Evolutionary conservation across 2,113 vertebrate species (phyloP).

Genomic region (Eleginops maclovinus): DNA sequence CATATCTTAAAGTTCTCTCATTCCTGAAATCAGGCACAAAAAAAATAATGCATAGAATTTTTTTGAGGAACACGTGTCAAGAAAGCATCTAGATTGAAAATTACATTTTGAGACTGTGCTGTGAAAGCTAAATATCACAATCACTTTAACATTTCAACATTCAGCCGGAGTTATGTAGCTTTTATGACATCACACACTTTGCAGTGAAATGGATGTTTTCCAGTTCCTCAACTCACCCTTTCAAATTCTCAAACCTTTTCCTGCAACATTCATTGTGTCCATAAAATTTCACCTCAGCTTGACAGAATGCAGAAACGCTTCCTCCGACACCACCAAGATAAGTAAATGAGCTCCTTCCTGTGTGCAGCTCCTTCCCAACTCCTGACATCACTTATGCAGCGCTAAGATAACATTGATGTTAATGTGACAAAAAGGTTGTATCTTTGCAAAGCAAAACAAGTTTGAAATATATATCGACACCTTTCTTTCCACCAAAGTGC

Average conservation of each 20-base stretch:
- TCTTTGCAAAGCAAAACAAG: background rate
- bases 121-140: background rate
- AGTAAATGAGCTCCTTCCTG: background rate
- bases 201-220: background rate
- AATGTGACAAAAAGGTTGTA: constrained; percentile 3
- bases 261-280: constrained; percentile 32
- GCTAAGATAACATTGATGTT: background rate
- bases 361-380: background rate
- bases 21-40: constrained; percentile 54
- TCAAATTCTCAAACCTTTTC: background rate
- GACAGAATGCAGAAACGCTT: background rate
- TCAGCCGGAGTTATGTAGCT: constrained; percentile 1
- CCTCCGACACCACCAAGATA: background rate
- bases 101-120: constrained; percentile 24
- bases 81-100: constrained; percentile 2
- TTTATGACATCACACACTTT: constrained; percentile 4
- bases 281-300: background rate
- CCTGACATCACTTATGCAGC: constrained; percentile 24
- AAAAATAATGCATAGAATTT: constrained; percentile 63
- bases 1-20: background rate
- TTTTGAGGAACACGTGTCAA: constrained; percentile 8
- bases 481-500: background rate
- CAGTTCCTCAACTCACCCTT: background rate
- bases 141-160: constrained; percentile 18
- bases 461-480: background rate